phyloP scores from a whole-genome alignment of 2,797 vertebrate genomes.

The Lepidocolaptes lacrymiger region DNA sequence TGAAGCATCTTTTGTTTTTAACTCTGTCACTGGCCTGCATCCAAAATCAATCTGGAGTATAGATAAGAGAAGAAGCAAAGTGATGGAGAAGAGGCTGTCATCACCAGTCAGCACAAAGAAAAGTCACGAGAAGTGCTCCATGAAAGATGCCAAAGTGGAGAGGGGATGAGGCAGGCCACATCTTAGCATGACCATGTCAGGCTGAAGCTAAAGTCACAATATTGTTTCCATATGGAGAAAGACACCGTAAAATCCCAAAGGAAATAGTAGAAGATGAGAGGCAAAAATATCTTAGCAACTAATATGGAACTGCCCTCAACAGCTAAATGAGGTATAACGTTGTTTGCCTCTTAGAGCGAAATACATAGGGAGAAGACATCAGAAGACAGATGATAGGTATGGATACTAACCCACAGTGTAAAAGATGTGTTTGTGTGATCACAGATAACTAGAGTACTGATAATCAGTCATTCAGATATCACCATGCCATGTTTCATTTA shows the following conservation, averaged over 20 bases:
- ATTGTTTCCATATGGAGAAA: not conserved
- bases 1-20: conserved; percentile 33
- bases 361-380: not conserved
- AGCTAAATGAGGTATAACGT: not conserved
- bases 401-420: not conserved
- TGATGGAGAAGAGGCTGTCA: conserved; percentile 9
- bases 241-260: not conserved
- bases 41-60: conserved; percentile 17
- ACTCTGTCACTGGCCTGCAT: not conserved
- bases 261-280: not conserved
- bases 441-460: not conserved
- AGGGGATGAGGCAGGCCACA: not conserved
- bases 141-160: not conserved
- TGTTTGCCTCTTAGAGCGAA: not conserved
- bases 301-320: not conserved
- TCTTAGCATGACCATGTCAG: not conserved
- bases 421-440: not conserved
- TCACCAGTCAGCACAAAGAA: not conserved
- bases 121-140: not conserved
- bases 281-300: not conserved
- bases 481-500: not conserved
- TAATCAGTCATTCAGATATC: not conserved
- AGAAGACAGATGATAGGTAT: not conserved
- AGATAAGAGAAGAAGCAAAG: not conserved
- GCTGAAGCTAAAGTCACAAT: not conserved